Percentiles rank a stretch among this genome's conserved stretches.
Conservation (phyloP, 2,888 invertebrate species). For the Coelinius sp. region DNA sequence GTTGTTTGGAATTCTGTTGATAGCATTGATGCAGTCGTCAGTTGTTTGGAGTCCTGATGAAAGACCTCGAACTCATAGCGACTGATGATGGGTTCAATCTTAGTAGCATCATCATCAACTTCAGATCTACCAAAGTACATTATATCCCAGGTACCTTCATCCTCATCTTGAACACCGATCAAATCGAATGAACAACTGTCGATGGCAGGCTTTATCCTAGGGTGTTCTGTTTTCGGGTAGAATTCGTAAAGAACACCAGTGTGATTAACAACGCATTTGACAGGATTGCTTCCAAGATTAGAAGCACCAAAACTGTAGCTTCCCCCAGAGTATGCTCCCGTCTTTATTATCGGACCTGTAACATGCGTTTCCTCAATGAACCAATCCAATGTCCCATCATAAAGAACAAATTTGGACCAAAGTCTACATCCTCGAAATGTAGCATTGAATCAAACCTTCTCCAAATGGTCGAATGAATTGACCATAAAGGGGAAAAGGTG, state of each 20-base stretch:
- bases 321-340: neutral
- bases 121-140: neutral
- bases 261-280: neutral
- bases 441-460: neutral
- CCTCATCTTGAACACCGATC: neutral
- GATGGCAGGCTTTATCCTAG: neutral
- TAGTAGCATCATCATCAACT: too few relatives aligned
- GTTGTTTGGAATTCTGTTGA: neutral
- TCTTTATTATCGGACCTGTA: neutral
- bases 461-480: slow-evolving; percentile 1
- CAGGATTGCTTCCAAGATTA: neutral
- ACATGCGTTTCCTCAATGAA: neutral
- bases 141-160: neutral
- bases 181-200: neutral
- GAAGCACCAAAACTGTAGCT: neutral
- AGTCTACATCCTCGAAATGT: neutral
- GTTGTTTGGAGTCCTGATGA: neutral
- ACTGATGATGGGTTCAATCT: neutral
- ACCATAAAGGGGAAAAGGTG: neutral
- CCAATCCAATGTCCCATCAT: neutral
- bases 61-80: neutral
- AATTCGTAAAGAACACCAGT: neutral
- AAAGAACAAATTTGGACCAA: neutral
- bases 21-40: neutral
- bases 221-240: neutral